These are phyloP conservation scores for Noctua pronuba DNA, from an alignment of 2,888 invertebrate species.

Conservation along the genomic window DNA sequence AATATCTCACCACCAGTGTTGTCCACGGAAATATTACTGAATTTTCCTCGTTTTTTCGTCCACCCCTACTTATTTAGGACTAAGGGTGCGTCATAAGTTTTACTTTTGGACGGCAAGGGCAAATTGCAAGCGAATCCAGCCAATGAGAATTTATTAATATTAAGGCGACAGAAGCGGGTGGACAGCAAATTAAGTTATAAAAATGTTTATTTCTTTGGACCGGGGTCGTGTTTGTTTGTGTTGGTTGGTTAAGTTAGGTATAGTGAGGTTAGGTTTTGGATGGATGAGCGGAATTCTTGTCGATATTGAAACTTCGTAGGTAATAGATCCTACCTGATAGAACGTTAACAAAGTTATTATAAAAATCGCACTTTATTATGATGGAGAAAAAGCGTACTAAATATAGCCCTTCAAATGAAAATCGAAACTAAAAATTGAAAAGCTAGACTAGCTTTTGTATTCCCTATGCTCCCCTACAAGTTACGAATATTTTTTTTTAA, in stretches of 20 bases:
- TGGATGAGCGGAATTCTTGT: constrained; percentile 13
- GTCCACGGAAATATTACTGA: constrained; percentile 59
- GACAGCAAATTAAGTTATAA: constrained; percentile 82
- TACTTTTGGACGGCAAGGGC: constrained; percentile 83
- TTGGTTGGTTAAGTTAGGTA: constrained; percentile 13
- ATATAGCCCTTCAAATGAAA: neutral
- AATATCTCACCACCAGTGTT: constrained; percentile 46
- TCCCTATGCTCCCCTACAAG: constrained; percentile 14
- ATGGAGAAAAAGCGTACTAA: neutral
- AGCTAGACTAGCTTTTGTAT: constrained; percentile 15
- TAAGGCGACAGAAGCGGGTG: constrained; percentile 79
- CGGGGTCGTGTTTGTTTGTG: constrained; percentile 41
- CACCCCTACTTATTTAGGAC: constrained; percentile 83
- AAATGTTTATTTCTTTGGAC: constrained; percentile 74
- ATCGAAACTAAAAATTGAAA: neutral
- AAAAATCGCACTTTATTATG: neutral
- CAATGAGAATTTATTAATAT: constrained; percentile 90
- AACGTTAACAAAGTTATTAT: neutral
- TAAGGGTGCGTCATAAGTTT: constrained; percentile 86
- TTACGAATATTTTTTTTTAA: constrained; percentile 61
- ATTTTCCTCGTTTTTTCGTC: constrained; percentile 62
- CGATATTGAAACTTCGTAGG: neutral
- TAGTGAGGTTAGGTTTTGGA: constrained; percentile 28
- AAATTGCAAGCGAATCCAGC: constrained; percentile 88
- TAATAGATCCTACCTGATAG: neutral